Evolutionary conservation across 2,113 vertebrate species (phyloP), one percentile per base, ranked within the genome.

Genomic region (Fulmarus glacialis): DNA sequence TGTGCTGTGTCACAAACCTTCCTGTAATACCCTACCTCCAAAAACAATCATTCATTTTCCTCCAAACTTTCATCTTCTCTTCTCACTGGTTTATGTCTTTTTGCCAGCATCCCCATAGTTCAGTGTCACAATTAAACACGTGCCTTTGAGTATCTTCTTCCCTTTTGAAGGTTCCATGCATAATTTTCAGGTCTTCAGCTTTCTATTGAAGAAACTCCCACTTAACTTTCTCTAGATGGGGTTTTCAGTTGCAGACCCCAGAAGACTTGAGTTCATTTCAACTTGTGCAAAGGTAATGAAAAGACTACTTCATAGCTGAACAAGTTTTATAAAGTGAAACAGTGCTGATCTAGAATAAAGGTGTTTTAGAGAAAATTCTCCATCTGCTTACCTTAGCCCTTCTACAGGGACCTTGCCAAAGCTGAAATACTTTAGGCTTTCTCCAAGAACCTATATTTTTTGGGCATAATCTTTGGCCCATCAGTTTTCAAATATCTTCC

Each of bases 41-140:
- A 29, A 81, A 24, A 1, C 27, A 47, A 64, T 8, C 19, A 23
- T 15, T 7, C 0, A 0, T 32, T 77, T 67, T 66, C 60, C 11
- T n/a, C 29, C 17, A 45, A 22, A 36, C 19, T 38, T 74, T 48
- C 36, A 7, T 45, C 48, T 40, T 52, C 52, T 67, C 19, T 66
- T 85, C 74, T 75, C 23, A 21, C 17, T 23, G 15, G 13, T 66
- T 75, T 75, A 36, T 40, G 24, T 26, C 27, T 43, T 79, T 85
- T 75, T 1, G 6, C 30, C 34, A 75, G 30, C 18, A 53, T 15
- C 6, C 19, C 12, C 22, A 47, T 11, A 52, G 29, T 12, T 86
- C 70, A 52, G 21, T 47, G 68, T 40, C 52, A 53, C 34, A 64
- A 22, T 59, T 63, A 82, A 75, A 12, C 38, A 64, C 8, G 12